Base-by-base conservation (phyloP, 2,797 vertebrate genomes). In the Miopithecus talapoin region DNA sequence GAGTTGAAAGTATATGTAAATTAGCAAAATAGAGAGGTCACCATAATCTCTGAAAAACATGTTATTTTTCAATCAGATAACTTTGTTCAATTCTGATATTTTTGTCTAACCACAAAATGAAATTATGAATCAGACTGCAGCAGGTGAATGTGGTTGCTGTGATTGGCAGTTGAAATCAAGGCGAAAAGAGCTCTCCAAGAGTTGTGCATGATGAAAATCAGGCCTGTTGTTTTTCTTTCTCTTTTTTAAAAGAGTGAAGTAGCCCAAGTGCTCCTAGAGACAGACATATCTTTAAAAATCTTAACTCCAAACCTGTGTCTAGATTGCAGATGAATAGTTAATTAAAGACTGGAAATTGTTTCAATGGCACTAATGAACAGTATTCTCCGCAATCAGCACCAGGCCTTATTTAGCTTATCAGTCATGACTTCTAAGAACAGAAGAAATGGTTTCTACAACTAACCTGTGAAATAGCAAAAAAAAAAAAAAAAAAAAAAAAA, bases 31-130 rank as follows among this genome's bases (percentile, higher is more conserved):
- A 95, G 86, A 98, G 95, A 98, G 97, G 95, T 98, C 97, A 97
- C 89, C 53, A 46, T 94, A 95, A 96, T 97, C 94, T 97, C 92
- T 92, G 94, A 92, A 98, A 98, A 98, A 97, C 95, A 98, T 98
- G 94, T 86, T 97, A 96, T 97, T 97, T 98, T 98, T 97, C 95
- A 97, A 95, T 98, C 97, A 97, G 98, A 97, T 97, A 97, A 81
- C 95, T 97, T 98, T 95, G 96, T 97, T 94, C 89, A 95, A 97
- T 98, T 97, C 95, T 93, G 96, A 98, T 97, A 97, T 90, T 97
- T 97, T 96, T 97, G 98, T 98, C 93, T 96, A 94, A 78, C 96
- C 89, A 94, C 93, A 94, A 95, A 97, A 98, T 97, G 95, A 98
- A 98, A 98, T 98, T 96, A 97, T 96, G 94, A 98, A 83, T 96